phyloP scores from a whole-genome alignment of 2,113 vertebrate genomes.

The Ictalurus punctatus region DNA sequence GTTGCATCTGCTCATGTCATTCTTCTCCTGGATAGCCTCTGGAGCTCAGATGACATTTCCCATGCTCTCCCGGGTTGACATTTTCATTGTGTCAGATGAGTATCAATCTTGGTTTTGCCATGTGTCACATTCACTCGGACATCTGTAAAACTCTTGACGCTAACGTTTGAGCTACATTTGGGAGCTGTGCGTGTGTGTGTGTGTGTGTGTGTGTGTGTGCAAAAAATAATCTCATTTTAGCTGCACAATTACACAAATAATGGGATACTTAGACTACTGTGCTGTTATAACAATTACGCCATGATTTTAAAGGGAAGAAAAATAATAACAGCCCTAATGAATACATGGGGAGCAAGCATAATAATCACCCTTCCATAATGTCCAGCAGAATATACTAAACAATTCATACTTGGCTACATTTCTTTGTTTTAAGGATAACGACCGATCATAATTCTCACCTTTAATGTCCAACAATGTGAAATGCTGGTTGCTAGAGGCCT shows the following conservation, averaged over 20 bases:
- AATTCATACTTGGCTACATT: not conserved
- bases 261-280: not conserved
- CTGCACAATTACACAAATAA: conserved; percentile 17
- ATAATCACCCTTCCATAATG: not conserved
- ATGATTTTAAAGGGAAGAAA: conserved; percentile 11
- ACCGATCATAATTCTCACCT: conserved; percentile 75
- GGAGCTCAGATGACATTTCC: conserved; percentile 70
- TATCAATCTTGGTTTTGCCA: conserved; percentile 78
- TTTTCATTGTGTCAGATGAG: conserved; percentile 78
- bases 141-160: conserved; percentile 61
- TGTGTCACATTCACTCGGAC: conserved; percentile 73
- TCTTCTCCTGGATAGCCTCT: conserved; percentile 13
- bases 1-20: not conserved
- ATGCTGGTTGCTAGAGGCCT: conserved; percentile 83
- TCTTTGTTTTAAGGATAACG: not conserved
- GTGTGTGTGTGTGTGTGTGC: no score
- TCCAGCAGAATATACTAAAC: not conserved
- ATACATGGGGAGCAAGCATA: not conserved
- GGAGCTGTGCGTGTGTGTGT: not conserved
- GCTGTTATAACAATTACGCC: not conserved
- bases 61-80: conserved; percentile 70
- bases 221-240: not conserved
- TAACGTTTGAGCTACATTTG: conserved; percentile 40
- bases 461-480: conserved; percentile 91
- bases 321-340: not conserved